These are phyloP conservation scores for Callithrix jacchus DNA, from an alignment of 2,113 vertebrate species.

Conservation along the genomic window DNA sequence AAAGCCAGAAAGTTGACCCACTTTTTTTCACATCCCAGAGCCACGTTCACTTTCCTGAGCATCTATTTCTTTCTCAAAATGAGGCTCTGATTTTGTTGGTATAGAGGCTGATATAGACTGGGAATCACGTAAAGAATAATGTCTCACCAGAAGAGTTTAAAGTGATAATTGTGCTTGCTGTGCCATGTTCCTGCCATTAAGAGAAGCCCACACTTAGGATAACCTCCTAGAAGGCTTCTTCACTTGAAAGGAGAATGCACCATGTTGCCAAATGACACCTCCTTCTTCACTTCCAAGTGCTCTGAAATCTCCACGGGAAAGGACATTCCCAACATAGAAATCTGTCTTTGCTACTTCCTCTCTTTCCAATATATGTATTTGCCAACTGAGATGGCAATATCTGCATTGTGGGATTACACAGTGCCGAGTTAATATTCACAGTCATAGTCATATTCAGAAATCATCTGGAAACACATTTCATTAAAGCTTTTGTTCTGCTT, in stretches of 20 bases:
- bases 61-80: too few species aligned
- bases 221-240: background rate
- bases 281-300: background rate
- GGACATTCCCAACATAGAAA: background rate
- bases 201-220: background rate
- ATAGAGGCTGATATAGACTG: background rate
- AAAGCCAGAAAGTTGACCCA: background rate
- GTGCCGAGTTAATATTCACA: background rate
- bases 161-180: background rate
- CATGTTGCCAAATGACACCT: background rate
- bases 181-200: background rate
- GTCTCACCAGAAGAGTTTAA: constrained; percentile 1
- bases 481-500: background rate
- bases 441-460: background rate
- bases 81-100: background rate
- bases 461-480: background rate
- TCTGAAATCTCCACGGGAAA: constrained; percentile 9
- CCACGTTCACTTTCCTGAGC: too few species aligned
- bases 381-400: background rate
- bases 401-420: background rate
- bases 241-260: background rate
- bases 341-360: background rate
- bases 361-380: background rate
- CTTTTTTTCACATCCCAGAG: too few species aligned
- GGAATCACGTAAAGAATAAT: background rate